Percentiles rank a stretch among this genome's conserved stretches.
Evolutionary conservation across 1,140 invertebrate species (phyloP).

Genomic region (Zaprionus gabonicus): DNA sequence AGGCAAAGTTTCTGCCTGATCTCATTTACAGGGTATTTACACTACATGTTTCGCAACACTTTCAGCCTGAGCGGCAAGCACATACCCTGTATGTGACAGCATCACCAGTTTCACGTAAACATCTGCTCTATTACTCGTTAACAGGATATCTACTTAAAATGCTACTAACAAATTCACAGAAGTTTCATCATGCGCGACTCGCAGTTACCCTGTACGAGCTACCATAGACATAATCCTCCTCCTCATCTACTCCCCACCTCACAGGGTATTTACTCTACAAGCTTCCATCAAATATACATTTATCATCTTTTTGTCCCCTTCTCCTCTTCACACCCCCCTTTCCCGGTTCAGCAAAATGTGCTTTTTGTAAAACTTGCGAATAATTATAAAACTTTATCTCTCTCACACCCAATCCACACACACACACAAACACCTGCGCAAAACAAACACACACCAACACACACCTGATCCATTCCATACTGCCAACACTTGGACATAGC

Average conservation of each 20-base stretch:
- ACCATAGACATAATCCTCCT: too few species aligned
- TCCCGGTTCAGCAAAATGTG: background rate
- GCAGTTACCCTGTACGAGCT: background rate
- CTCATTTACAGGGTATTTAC: background rate
- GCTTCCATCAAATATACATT: background rate
- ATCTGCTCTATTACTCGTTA: background rate
- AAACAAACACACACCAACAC: constrained; percentile 19
- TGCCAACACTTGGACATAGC: constrained; percentile 65
- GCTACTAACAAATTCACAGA: background rate
- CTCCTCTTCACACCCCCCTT: background rate
- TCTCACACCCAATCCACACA: constrained; percentile 36
- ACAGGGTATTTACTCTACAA: background rate
- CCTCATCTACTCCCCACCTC: background rate
- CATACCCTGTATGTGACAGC: background rate
- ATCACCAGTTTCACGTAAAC: too few species aligned
- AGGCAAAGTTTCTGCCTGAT: too few species aligned
- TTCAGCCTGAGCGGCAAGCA: too few species aligned
- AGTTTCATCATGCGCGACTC: background rate
- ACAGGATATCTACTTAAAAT: background rate
- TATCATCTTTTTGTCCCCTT: constrained; percentile 32
- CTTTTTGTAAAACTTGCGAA: constrained; percentile 54
- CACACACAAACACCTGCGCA: constrained; percentile 13
- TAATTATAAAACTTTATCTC: constrained; percentile 66
- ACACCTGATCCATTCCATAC: constrained; percentile 39
- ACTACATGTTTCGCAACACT: background rate